Conservation (phyloP, 2,797 vertebrate genomes). For the Rhincodon typus region DNA sequence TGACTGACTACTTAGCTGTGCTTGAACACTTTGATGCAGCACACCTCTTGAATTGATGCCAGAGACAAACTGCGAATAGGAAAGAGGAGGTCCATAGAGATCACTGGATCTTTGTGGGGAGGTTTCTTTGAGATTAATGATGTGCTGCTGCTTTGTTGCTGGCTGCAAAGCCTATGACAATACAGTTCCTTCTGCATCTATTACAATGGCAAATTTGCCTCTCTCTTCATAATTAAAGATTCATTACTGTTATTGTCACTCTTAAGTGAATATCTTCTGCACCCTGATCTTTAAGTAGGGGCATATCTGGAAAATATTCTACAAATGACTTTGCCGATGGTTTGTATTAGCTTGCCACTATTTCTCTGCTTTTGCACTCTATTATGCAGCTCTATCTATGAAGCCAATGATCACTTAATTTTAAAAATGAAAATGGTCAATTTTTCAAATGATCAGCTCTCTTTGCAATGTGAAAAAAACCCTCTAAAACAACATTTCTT, state of each 20-base stretch:
- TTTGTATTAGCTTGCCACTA: background rate
- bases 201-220: background rate
- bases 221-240: background rate
- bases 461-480: no score
- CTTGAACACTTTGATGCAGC: background rate
- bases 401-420: background rate
- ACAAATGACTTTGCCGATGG: background rate
- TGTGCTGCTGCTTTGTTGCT: background rate
- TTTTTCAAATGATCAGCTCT: no score
- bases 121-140: background rate
- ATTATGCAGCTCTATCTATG: background rate
- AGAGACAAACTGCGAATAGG: background rate
- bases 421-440: no score
- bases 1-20: background rate
- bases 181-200: background rate
- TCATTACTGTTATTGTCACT: background rate
- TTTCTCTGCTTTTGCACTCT: background rate
- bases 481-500: no score
- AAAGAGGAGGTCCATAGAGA: background rate
- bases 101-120: background rate
- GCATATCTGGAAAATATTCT: background rate
- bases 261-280: background rate
- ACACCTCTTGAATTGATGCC: background rate
- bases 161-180: background rate
- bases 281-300: background rate